Percentiles rank a stretch among this genome's conserved stretches.
Conservation (phyloP, 2,888 invertebrate genomes). For the Melanchra persicariae region DNA sequence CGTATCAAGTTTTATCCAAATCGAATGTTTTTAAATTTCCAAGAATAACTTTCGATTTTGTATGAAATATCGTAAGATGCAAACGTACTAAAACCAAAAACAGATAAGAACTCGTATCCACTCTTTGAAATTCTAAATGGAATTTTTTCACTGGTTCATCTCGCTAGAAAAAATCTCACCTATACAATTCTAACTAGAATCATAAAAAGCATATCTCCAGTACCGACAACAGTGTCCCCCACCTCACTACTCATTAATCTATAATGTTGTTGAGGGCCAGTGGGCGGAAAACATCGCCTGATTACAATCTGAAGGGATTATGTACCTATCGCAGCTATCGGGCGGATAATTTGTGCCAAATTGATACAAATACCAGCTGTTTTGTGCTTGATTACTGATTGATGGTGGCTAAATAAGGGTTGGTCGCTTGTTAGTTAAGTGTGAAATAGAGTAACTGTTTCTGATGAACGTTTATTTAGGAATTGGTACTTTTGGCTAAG, state of each 20-base stretch:
- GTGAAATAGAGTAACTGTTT: neutral
- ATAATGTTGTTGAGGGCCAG: constrained; percentile 48
- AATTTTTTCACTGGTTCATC: no score
- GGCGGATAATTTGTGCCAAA: constrained; percentile 33
- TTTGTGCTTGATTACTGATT: constrained; percentile 10
- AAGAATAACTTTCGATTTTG: no score
- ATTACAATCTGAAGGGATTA: constrained; percentile 51
- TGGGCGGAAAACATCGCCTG: constrained; percentile 57
- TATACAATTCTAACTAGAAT: neutral
- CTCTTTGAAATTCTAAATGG: no score
- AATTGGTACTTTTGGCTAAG: no score
- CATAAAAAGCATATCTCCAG: neutral
- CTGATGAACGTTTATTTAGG: neutral
- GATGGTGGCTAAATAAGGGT: neutral
- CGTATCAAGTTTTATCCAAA: no score
- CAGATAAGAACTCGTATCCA: no score
- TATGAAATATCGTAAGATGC: no score
- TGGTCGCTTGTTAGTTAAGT: neutral
- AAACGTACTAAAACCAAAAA: no score
- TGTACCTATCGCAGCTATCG: constrained; percentile 26
- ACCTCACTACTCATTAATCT: constrained; percentile 57
- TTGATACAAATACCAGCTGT: constrained; percentile 19
- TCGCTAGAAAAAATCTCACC: no score
- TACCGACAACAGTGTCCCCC: constrained; percentile 25
- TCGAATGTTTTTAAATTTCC: no score